Percentiles rank a stretch among this genome's conserved stretches.
These are phyloP conservation scores for Micromys minutus DNA, from an alignment of 2,113 vertebrate species.

Conservation along the genomic window DNA sequence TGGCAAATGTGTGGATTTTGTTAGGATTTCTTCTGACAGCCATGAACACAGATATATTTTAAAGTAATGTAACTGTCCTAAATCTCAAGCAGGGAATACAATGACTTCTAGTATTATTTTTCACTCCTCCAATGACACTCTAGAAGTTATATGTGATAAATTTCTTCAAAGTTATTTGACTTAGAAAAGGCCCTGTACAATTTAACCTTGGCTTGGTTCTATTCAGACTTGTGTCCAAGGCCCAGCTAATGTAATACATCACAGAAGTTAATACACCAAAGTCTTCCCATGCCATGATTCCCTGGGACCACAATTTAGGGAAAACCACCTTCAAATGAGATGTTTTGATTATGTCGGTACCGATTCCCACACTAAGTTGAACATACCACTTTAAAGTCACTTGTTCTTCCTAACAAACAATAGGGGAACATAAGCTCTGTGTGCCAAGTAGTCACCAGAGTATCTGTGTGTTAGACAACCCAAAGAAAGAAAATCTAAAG, in stretches of 20 bases:
- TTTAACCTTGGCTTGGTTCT: conserved; percentile 83
- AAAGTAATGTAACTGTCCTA: conserved; percentile 83
- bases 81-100: conserved; percentile 81
- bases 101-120: conserved; percentile 82
- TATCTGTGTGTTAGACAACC: neutral
- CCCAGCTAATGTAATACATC: conserved; percentile 62
- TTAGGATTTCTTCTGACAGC: conserved; percentile 88
- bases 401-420: neutral
- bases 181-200: conserved; percentile 60
- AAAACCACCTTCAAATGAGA: conserved; percentile 9
- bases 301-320: conserved; percentile 31
- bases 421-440: neutral
- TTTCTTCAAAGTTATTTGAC: conserved; percentile 81
- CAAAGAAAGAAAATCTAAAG: conserved; percentile 29
- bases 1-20: conserved; percentile 82
- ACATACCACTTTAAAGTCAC: neutral
- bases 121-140: conserved; percentile 73
- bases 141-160: conserved; percentile 81
- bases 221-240: conserved; percentile 61
- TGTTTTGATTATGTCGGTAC: conserved; percentile 24
- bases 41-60: conserved; percentile 84
- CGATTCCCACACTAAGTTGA: neutral
- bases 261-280: conserved; percentile 51
- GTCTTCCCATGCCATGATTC: neutral
- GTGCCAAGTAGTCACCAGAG: neutral